A percentile compares a stretch with the other conserved stretches of the same genome.
phyloP scores from a whole-genome alignment of 2,888 invertebrate genomes.

The Heteropelma amictum region DNA sequence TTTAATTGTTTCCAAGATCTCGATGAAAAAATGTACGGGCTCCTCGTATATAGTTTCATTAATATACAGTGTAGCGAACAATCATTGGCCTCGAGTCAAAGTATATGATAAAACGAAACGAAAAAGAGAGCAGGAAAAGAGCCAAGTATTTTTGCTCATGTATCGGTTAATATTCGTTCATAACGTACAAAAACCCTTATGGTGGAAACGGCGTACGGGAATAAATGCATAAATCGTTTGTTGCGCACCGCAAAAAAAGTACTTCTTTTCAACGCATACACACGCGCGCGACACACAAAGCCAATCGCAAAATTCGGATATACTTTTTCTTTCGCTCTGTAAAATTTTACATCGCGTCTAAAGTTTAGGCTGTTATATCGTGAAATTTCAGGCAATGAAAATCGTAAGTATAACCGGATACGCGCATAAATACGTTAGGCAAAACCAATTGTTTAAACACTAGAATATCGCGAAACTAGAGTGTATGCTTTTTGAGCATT shows the following conservation, averaged over 20 bases:
- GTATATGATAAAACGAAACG: not conserved
- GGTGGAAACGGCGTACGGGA: conserved; percentile 46
- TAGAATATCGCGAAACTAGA: conserved; percentile 33
- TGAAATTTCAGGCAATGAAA: not conserved
- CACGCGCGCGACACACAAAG: conserved; percentile 35
- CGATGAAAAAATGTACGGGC: not conserved
- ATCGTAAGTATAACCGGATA: not conserved
- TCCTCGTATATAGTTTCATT: not conserved
- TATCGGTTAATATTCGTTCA: not conserved
- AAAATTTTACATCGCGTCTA: not conserved
- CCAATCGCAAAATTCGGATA: conserved; percentile 2
- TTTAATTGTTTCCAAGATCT: not conserved
- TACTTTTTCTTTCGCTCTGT: not conserved
- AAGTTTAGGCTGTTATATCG: not conserved
- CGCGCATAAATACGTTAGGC: too few species aligned
- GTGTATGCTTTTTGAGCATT: conserved; percentile 65
- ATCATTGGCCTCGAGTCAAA: not conserved
- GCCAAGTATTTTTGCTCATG: not conserved
- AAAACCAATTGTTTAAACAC: not conserved
- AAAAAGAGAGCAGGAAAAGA: not conserved
- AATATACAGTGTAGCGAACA: not conserved
- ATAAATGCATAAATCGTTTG: conserved; percentile 59
- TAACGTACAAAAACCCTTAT: not conserved
- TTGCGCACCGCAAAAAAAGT: conserved; percentile 59
- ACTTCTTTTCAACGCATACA: conserved; percentile 55